Evolutionary conservation across 2,888 invertebrate genomes (phyloP).

Genomic region (Torymus texanus): DNA sequence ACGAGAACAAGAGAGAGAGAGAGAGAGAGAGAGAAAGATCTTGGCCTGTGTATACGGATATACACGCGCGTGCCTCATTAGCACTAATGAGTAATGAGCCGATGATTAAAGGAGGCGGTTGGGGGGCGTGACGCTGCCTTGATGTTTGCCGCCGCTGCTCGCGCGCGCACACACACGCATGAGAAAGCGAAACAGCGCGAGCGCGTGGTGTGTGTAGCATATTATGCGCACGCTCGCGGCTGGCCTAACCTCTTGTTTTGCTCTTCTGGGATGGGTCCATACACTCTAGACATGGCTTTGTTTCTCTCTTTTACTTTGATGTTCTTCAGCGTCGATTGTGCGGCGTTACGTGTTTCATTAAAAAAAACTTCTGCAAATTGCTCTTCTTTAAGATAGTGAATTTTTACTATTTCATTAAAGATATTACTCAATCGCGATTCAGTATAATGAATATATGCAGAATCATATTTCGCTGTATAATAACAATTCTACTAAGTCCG

Average conservation of each 20-base stretch:
- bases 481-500: too few species aligned
- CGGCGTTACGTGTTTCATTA: too few species aligned
- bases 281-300: not conserved
- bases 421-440: too few species aligned
- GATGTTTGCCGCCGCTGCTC: conserved; percentile 70
- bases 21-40: too few species aligned
- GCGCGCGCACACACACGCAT: too few species aligned
- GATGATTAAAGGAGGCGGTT: conserved; percentile 75
- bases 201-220: not conserved
- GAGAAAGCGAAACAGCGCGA: conserved; percentile 12
- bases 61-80: conserved; percentile 72
- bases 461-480: too few species aligned
- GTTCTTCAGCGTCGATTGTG: too few species aligned
- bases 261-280: not conserved
- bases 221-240: not conserved
- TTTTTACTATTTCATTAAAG: too few species aligned
- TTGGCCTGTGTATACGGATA: conserved; percentile 1
- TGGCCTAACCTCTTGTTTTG: conserved; percentile 28
- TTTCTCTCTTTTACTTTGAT: not conserved
- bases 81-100: conserved; percentile 75
- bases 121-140: conserved; percentile 72
- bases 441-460: too few species aligned
- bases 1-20: too few species aligned
- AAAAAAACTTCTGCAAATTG: too few species aligned
- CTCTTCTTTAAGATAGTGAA: too few species aligned